phyloP scores from a whole-genome alignment of 2,797 vertebrate genomes.

The Nasua narica region DNA sequence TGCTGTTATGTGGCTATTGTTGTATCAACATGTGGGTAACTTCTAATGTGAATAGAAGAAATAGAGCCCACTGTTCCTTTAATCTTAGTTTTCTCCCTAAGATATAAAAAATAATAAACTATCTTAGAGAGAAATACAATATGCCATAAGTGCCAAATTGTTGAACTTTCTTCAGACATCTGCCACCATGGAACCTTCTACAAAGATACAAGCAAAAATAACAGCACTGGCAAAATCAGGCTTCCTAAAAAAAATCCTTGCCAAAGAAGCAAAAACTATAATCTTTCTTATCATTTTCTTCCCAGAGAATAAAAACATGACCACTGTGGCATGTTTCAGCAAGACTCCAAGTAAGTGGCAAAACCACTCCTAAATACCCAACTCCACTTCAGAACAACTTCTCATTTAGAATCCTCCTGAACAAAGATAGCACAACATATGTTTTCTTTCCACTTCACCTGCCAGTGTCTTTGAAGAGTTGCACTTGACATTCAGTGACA shows the following conservation, averaged over 20 bases:
- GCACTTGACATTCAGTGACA: slow-evolving; percentile 43
- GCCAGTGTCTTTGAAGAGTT: neutral
- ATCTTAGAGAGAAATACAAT: neutral
- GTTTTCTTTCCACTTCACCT: slow-evolving; percentile 30
- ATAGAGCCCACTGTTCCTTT: neutral
- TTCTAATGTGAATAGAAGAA: neutral
- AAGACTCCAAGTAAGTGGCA: neutral
- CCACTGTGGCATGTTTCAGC: neutral
- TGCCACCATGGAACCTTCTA: neutral
- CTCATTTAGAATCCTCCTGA: neutral
- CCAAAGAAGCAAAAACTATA: neutral
- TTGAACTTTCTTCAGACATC: neutral
- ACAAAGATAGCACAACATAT: neutral
- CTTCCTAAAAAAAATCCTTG: neutral
- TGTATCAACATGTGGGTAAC: neutral
- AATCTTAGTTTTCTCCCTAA: neutral
- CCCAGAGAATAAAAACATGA: neutral
- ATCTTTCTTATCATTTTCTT: neutral
- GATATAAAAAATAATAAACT: neutral
- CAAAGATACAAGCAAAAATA: neutral
- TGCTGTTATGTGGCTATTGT: neutral
- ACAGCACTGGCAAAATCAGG: neutral
- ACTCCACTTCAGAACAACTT: neutral
- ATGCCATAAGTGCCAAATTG: neutral
- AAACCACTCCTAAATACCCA: neutral